Base-by-base conservation (phyloP, 2,888 invertebrate genomes). In the Rugalucina vietnamica region DNA sequence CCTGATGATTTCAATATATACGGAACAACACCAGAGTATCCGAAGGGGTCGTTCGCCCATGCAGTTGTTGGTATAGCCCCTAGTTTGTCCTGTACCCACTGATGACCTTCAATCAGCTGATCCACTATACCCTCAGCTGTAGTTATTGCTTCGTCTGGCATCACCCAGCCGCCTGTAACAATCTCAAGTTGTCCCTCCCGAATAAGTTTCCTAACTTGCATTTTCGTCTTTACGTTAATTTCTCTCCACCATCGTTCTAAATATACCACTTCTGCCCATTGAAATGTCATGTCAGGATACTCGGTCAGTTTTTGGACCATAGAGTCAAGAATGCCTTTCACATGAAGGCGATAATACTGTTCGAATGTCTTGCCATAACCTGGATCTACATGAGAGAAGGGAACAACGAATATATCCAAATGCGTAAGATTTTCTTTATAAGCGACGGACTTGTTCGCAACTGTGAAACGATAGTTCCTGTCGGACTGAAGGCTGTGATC, bases 231-330 rank as follows among this genome's bases (percentile, higher is more conserved):
- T 18, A 92, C 91, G 27, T 92, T 89, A 21, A 93, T 87, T 29
- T 93, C 93, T 70, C 92, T 90, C 93, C 93, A 95, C 95, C 95
- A 95, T 86, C 94, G 91, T 29, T 91, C 91, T 8, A 95, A 91
- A 83, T 93, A 94, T n/a, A 95, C 93, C 5, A 92, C 93, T 81
- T 95, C 95, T 0, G 93, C 93, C 95, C 95, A 95, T 8, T 95
- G 92, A 82, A 95, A 95, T 18, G 94, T 94, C 94, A 95, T 93
- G 93, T 99, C 98, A 29, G 97, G 97, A 95, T 97, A 97, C 93
- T 97, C 97, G 81, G 90, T 91, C 94, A 99, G 96, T 95, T 98
- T 98, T 78, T 97, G 96, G 24, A 99, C 98, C 96, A 99, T 97
- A 94, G 98, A 97, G 95, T 98, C 98, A 88, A 99, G 96, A 88